phyloP scores from a whole-genome alignment of 2,888 invertebrate species.

The Smittia aterrima region DNA sequence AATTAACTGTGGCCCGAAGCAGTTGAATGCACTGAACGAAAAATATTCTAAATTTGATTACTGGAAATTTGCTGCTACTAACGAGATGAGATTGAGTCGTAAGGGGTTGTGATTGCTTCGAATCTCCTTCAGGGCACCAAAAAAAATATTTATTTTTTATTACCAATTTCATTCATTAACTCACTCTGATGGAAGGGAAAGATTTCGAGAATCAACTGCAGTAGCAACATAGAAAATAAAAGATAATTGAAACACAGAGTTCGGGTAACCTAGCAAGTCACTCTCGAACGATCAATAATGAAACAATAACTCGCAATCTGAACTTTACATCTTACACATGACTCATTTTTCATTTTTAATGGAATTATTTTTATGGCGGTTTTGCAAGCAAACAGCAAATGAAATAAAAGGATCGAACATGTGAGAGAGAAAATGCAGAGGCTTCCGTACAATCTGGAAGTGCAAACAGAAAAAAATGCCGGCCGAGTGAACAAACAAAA shows the following conservation, averaged over 20 bases:
- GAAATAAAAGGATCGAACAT: neutral
- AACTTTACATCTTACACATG: conserved; percentile 34
- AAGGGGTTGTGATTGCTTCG: conserved; percentile 20
- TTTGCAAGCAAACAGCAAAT: neutral
- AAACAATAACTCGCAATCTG: conserved; percentile 35
- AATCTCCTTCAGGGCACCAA: conserved; percentile 12
- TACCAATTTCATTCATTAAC: conserved; percentile 32
- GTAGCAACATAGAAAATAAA: neutral
- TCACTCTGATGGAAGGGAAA: neutral
- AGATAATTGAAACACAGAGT: conserved; percentile 15
- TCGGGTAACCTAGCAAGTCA: neutral
- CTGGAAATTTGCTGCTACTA: conserved; percentile 13
- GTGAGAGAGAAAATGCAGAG: neutral
- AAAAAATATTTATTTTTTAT: conserved; percentile 29
- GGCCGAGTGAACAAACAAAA: neutral
- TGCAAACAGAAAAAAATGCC: conserved; percentile 23
- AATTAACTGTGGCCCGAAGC: conserved; percentile 29
- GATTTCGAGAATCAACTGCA: neutral
- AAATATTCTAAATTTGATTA: conserved; percentile 36
- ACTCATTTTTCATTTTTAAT: conserved; percentile 38
- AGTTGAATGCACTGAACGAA: neutral
- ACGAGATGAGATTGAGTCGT: neutral
- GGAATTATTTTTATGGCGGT: conserved; percentile 33
- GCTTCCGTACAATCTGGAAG: conserved; percentile 6
- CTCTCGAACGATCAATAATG: conserved; percentile 34